Evolutionary conservation across 1,140 invertebrate species (phyloP), one percentile per base, ranked within the genome.

Genomic region (Plectrocnemia conspersa): DNA sequence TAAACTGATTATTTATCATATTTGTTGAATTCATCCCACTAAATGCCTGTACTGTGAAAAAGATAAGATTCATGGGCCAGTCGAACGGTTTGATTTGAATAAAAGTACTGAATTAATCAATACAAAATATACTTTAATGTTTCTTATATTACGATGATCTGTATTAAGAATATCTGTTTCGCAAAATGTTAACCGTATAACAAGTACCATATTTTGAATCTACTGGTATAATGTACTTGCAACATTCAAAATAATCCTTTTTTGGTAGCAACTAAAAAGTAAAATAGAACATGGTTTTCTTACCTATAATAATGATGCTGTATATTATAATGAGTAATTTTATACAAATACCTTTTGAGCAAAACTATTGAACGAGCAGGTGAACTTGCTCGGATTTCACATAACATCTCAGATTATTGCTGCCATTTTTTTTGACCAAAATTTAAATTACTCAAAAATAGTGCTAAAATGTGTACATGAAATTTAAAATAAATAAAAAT

Each of bases 151-250:
- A 10, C 7, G 7, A 11, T 40, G 10, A 40, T 9, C 6, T 19
- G 19, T 32, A n/a, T 48, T 52, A 50, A 65, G 60, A 69, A 3
- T 62, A 74, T 77, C 55, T 67, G 56, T 72, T 75, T 59, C 79
- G 76, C 46, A 77, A 59, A 3, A 74, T 76, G 65, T 81, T 81
- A 36, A 82, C 66, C 7, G 76, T 69, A 64, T 65, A 81, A 59
- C 79, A 81, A 18, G 69, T 52, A 11, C 79, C 80, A 59, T 71
- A 70, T 58, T 79, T 77, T 0, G 79, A 80, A 46, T 77, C 68
- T 3, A 80, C 58, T 0, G 70, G 66, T 48, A 72, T 61, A 63
- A 82, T 81, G 35, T 75, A 58, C 7, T 73, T 64, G 58, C 79
- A 81, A 61, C 80, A 82, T 56, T 76, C 63, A 53, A 82, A 78